Evolutionary conservation across 2,888 invertebrate genomes (phyloP), one percentile per base, ranked within the genome.

Genomic region (Acronicta alni): DNA sequence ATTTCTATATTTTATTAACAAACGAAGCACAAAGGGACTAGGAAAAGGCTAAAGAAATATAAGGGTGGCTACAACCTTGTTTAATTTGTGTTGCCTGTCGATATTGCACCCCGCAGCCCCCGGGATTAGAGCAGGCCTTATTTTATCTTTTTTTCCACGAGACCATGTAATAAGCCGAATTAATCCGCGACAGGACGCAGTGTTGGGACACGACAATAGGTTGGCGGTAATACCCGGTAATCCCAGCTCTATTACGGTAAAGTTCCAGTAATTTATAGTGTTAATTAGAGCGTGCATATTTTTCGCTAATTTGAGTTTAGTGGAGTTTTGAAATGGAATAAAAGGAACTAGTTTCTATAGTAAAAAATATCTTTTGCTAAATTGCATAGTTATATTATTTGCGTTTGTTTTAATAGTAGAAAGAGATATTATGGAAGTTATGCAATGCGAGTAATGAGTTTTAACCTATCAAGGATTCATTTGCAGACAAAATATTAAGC

Each of bases 21-120:
- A 76, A 37, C 37, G 56, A 53, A 64, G 45, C 15, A 46, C 14
- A 35, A 57, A 53, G 37, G 37, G 58, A 26, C 18, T 58, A 52
- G 57, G 63, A 57, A 69, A 67, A 61, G 35, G 15, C 41, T 48
- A 49, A n/a, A n/a, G 45, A 60, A 52, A 67, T 57, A 66, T 74
- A 74, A 73, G 49, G 65, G 43, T 67, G 53, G 61, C 56, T 67
- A 57, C 37, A 57, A 49, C 54, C 52, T 61, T 64, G 55, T 80
- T 82, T 86, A 83, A 85, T 85, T 85, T 82, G 82, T 80, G 79
- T 72, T 47, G 77, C 72, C 75, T 80, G 84, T 83, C 86, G 81
- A 85, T 86, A 86, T 84, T 85, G 81, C 35, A n/a, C 52, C 49
- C 69, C 62, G 35, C 61, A 12, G 17, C 23, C 45, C 53, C 59